Percentiles rank a stretch among this genome's conserved stretches.
Evolutionary conservation across 2,888 invertebrate species (phyloP).

Genomic region (Ephialtes manifestator): DNA sequence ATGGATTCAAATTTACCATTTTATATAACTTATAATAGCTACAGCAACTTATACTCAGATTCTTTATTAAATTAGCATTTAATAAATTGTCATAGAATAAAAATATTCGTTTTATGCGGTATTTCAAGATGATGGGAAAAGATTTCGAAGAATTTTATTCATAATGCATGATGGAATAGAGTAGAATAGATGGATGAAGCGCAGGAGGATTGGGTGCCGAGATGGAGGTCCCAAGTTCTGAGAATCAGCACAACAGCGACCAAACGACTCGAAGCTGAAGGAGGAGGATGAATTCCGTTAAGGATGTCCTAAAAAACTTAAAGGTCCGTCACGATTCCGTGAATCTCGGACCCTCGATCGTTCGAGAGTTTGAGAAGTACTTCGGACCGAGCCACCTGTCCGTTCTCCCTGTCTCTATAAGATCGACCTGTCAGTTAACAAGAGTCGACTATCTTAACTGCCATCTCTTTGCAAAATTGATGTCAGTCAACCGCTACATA

Average conservation of each 20-base stretch:
- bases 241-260: conserved; percentile 59
- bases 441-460: conserved; percentile 30
- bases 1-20: too few relatives aligned
- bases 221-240: conserved; percentile 60
- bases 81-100: background rate
- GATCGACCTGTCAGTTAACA: conserved; percentile 51
- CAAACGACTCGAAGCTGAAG: conserved; percentile 37
- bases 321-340: conserved; percentile 70
- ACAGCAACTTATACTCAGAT: background rate
- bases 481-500: background rate
- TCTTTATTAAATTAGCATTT: background rate
- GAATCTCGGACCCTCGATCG: conserved; percentile 69
- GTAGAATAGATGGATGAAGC: conserved; percentile 29
- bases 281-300: conserved; percentile 63
- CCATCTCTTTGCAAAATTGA: conserved; percentile 11
- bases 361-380: conserved; percentile 60
- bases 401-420: conserved; percentile 51
- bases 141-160: conserved; percentile 43
- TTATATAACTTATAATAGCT: background rate
- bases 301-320: conserved; percentile 69
- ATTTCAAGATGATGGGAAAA: background rate
- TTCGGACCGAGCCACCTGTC: conserved; percentile 66
- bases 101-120: conserved; percentile 7
- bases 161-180: conserved; percentile 59
- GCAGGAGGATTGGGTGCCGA: conserved; percentile 47